Conservation (phyloP, 2,888 invertebrate species). For the Diloba caeruleocephala region DNA sequence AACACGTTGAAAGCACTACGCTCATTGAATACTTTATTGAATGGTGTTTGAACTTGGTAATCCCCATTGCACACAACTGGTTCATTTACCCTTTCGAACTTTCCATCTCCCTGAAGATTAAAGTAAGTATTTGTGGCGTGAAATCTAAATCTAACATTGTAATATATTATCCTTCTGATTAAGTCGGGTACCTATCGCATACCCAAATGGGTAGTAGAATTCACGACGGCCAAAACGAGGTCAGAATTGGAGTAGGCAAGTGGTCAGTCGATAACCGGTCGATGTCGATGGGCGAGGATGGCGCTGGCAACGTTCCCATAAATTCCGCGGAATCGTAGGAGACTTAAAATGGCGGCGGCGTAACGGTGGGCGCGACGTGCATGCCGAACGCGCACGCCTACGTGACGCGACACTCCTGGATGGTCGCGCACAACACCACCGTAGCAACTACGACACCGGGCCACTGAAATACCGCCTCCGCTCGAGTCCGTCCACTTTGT, state of each 20-base stretch:
- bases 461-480: constrained; percentile 50
- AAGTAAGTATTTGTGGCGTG: background rate
- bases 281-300: constrained; percentile 63
- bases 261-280: constrained; percentile 67
- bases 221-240: constrained; percentile 55
- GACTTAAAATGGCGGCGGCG: constrained; percentile 70
- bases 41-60: constrained; percentile 42
- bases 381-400: constrained; percentile 70
- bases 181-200: constrained; percentile 20
- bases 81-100: constrained; percentile 33
- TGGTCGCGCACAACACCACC: constrained; percentile 28
- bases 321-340: constrained; percentile 67
- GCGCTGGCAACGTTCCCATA: constrained; percentile 73
- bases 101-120: constrained; percentile 22
- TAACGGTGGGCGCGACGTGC: constrained; percentile 70
- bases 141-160: constrained; percentile 21
- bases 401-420: constrained; percentile 65
- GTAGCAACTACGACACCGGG: constrained; percentile 34
- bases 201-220: constrained; percentile 46
- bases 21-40: constrained; percentile 64
- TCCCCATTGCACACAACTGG: constrained; percentile 36
- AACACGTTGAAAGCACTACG: constrained; percentile 78
- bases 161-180: constrained; percentile 29
- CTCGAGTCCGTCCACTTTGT: constrained; percentile 36
- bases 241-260: constrained; percentile 57